Percentiles rank a stretch among this genome's conserved stretches.
Evolutionary conservation across 2,888 invertebrate species (phyloP).

Genomic region (Pseudanteris insignis): DNA sequence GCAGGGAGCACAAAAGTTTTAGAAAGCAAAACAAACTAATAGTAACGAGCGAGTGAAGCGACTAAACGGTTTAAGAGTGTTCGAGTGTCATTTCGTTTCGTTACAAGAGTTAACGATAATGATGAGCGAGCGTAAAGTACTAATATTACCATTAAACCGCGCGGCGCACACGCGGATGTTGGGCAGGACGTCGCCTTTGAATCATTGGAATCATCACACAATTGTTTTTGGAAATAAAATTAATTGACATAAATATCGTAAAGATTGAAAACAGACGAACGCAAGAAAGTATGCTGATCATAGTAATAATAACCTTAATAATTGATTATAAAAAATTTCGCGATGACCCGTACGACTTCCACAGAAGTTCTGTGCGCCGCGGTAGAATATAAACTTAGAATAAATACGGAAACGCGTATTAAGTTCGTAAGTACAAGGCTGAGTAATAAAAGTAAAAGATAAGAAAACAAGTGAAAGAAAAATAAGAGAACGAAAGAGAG

Average conservation of each 20-base stretch:
- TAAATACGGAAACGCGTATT: constrained; percentile 34
- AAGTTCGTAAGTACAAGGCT: constrained; percentile 42
- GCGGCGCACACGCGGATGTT: constrained; percentile 25
- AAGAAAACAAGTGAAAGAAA: constrained; percentile 16
- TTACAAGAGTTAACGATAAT: constrained; percentile 33
- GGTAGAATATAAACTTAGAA: constrained; percentile 36
- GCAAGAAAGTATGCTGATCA: too few species aligned
- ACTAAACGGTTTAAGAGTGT: constrained; percentile 43
- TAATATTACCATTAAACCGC: constrained; percentile 36
- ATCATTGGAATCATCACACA: too few species aligned
- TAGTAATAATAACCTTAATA: too few species aligned
- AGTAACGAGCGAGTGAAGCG: constrained; percentile 41
- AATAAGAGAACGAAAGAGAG: constrained; percentile 28
- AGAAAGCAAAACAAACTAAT: constrained; percentile 28
- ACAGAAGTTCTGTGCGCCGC: constrained; percentile 16
- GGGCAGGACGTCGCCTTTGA: neutral
- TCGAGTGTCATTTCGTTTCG: constrained; percentile 38
- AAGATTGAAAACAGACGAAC: too few species aligned
- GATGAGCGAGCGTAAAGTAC: constrained; percentile 47
- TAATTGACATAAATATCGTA: too few species aligned
- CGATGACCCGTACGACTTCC: constrained; percentile 14
- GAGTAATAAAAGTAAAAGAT: constrained; percentile 31
- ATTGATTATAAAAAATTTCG: too few species aligned
- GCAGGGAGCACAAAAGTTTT: constrained; percentile 44
- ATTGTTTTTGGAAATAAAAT: too few species aligned